Conservation (phyloP, 1,140 invertebrate genomes). For the Anadara kagoshimensis region DNA sequence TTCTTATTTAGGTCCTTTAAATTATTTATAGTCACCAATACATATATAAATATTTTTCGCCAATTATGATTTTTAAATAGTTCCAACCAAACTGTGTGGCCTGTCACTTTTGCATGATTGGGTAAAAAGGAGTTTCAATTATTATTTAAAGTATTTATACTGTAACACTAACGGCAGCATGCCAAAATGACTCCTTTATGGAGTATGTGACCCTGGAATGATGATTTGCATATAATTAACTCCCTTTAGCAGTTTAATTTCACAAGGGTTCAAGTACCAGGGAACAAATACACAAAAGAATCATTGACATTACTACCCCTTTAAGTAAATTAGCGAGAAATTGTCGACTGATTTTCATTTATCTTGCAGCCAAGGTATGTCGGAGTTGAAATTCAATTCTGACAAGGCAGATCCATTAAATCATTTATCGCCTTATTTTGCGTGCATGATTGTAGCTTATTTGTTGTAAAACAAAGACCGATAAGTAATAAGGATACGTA, state of each 20-base stretch:
- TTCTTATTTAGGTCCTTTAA: no score
- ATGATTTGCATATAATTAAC: slow-evolving; percentile 35
- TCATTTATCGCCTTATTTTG: slow-evolving; percentile 32
- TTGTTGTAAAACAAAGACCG: slow-evolving; percentile 6
- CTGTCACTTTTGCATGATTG: slow-evolving; percentile 15
- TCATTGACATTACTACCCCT: slow-evolving; percentile 21
- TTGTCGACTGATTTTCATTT: not conserved
- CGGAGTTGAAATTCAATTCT: not conserved
- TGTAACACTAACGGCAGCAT: slow-evolving; percentile 26
- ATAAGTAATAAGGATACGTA: not conserved
- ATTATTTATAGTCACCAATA: no score
- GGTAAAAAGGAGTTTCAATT: slow-evolving; percentile 24
- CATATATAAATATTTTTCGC: no score
- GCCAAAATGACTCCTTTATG: slow-evolving; percentile 17
- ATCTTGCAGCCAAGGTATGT: not conserved
- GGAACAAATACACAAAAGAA: slow-evolving; percentile 19
- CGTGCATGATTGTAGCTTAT: slow-evolving; percentile 7
- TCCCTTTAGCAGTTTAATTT: slow-evolving; percentile 32
- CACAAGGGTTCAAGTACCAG: slow-evolving; percentile 22
- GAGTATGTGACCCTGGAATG: slow-evolving; percentile 16
- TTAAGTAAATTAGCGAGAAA: slow-evolving; percentile 25
- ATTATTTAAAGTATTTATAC: slow-evolving; percentile 3
- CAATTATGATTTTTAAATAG: not conserved
- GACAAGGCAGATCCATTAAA: slow-evolving; percentile 16
- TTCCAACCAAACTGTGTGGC: slow-evolving; percentile 5